Evolutionary conservation across 2,888 invertebrate genomes (phyloP), one percentile per base, ranked within the genome.

Genomic region (Lissonota sp.): DNA sequence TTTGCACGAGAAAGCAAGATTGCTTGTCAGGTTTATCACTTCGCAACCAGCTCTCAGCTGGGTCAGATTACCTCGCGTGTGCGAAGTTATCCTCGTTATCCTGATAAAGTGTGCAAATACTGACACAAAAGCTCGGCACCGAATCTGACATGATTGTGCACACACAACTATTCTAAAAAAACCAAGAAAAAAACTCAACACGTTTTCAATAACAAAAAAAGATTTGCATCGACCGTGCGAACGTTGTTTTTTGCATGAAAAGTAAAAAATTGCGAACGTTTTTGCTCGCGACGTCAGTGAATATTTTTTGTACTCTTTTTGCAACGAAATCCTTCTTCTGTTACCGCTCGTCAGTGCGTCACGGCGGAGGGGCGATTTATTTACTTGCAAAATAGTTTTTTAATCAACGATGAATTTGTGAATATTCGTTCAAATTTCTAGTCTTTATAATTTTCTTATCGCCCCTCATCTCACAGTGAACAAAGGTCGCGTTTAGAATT

Each of bases 21-120:
- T n/a, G n/a, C n/a, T 16, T 12, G 6, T 14, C 26, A 6, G 10
- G n/a, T n/a, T 76, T 71, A 62, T 75, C 71, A 80, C 80, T 76
- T 63, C 66, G 66, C 71, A 55, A 55, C 66, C 60, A 76, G 75
- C 75, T 55, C 58, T 51, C 51, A 80, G 75, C 75, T 72, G 71
- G 75, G 66, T 26, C 26, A 26, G 26, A 26, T 26, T 40, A 49
- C 12, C n/a, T 62, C 60, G 71, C 62, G 42, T 62, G 49, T 53
- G 6, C 10, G 60, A 4, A 40, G 6, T 39, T 58, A 6, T 14
- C 66, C 53, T 14, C 26, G 6, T 39, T 58, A 6, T 14, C 66
- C 53, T 14, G 62, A 40, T 39, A 57, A 40, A 60, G 60, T 72
- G 49, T 39, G 44, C 53, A n/a, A 53, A 53, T 6, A 53, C 53